Conservation (phyloP, 2,797 vertebrate genomes). For the Pyrocephalus nanus region DNA sequence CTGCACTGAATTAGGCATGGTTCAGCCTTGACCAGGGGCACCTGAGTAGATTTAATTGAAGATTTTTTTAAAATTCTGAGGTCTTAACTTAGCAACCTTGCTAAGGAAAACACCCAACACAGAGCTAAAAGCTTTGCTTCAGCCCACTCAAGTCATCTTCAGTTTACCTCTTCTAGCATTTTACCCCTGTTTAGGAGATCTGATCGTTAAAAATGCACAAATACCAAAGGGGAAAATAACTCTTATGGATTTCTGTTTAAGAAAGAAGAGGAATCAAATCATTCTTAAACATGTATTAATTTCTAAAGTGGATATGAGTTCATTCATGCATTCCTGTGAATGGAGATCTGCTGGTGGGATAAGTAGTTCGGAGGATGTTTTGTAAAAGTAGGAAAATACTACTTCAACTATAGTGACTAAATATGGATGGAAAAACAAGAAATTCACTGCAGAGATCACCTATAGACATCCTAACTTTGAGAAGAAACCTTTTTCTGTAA, state of each 20-base stretch:
- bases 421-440: background rate
- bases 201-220: background rate
- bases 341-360: background rate
- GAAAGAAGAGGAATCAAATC: background rate
- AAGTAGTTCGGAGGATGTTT: background rate
- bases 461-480: background rate
- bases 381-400: background rate
- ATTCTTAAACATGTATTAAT: background rate
- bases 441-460: background rate
- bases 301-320: background rate
- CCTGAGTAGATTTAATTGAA: background rate
- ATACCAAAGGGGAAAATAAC: background rate
- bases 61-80: background rate
- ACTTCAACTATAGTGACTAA: background rate
- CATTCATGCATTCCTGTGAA: background rate
- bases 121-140: background rate
- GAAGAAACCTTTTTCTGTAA: conserved; percentile 17
- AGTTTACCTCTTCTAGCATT: background rate
- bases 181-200: background rate
- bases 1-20: background rate
- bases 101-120: background rate
- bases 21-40: background rate
- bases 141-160: background rate
- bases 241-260: background rate
- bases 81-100: background rate